Percentiles rank a stretch among this genome's conserved stretches.
Evolutionary conservation across 1,140 invertebrate genomes (phyloP).

Genomic region (Drosophila aff.): DNA sequence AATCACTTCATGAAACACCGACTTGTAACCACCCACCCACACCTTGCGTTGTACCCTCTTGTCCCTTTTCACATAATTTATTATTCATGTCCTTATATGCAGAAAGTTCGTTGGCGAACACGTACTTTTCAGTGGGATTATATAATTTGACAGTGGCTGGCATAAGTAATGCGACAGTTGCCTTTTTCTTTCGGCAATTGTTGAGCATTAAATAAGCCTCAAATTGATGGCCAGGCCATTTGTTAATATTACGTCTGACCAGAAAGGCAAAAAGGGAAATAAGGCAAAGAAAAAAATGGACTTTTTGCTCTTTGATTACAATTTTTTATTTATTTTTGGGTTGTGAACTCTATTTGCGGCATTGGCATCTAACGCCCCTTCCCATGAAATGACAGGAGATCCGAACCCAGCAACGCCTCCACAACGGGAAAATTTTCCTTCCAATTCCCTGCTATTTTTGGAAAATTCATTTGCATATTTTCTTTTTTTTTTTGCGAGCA

Average conservation of each 20-base stretch:
- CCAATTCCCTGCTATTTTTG: slow-evolving; percentile 34
- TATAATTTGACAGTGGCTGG: slow-evolving; percentile 71
- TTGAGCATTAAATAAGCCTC: slow-evolving; percentile 76
- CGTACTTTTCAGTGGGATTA: slow-evolving; percentile 65
- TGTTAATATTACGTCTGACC: slow-evolving; percentile 75
- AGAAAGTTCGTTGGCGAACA: slow-evolving; percentile 38
- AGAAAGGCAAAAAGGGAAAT: slow-evolving; percentile 27
- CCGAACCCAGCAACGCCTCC: slow-evolving; percentile 33
- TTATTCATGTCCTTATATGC: slow-evolving; percentile 76
- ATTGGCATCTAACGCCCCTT: background rate
- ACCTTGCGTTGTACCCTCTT: background rate
- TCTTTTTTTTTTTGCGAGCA: slow-evolving; percentile 8
- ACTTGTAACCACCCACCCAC: slow-evolving; percentile 34
- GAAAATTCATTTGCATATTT: slow-evolving; percentile 66
- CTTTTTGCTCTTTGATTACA: slow-evolving; percentile 73
- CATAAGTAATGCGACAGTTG: slow-evolving; percentile 63
- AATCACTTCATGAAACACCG: slow-evolving; percentile 75
- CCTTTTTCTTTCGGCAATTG: slow-evolving; percentile 51
- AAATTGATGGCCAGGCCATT: slow-evolving; percentile 79
- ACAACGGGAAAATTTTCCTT: slow-evolving; percentile 34
- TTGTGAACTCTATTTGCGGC: slow-evolving; percentile 40
- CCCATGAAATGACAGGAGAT: background rate
- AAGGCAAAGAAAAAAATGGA: slow-evolving; percentile 23
- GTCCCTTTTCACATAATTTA: slow-evolving; percentile 67
- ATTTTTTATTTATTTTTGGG: slow-evolving; percentile 13